Evolutionary conservation across 2,113 vertebrate genomes (phyloP).

Genomic region (Paramisgurnus dabryanus): DNA sequence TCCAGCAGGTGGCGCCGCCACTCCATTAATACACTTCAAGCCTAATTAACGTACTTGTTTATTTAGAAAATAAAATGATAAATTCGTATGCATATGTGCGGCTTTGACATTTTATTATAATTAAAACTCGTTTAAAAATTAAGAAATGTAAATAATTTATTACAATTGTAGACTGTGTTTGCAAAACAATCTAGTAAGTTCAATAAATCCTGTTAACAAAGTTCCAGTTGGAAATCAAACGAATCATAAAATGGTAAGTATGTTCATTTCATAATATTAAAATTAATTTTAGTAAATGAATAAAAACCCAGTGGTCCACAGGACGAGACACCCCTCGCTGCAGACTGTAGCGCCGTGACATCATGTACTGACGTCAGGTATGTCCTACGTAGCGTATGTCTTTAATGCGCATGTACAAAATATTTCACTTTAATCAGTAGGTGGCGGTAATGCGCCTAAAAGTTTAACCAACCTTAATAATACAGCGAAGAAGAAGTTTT

Average conservation of each 20-base stretch:
- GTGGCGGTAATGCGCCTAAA: no score
- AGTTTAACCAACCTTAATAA: no score
- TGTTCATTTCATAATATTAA: not conserved
- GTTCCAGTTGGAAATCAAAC: not conserved
- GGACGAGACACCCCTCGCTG: no score
- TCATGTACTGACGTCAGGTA: no score
- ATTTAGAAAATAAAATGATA: not conserved
- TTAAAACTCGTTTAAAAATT: not conserved
- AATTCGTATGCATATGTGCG: not conserved
- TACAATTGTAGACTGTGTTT: no score
- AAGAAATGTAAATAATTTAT: not conserved
- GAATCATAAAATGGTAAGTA: not conserved
- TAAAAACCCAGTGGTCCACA: not conserved
- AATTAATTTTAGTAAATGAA: not conserved
- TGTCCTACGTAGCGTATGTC: no score
- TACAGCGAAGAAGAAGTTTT: no score
- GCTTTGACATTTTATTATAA: not conserved
- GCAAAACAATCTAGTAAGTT: no score
- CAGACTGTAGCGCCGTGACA: no score
- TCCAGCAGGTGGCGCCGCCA: slow-evolving; percentile 4
- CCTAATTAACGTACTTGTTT: not conserved
- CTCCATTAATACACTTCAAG: not conserved
- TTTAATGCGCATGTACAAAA: no score
- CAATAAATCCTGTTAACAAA: not conserved
- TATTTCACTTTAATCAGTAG: no score